Conservation (phyloP, 2,113 vertebrate genomes). For the Forbesichthys agassizii region DNA sequence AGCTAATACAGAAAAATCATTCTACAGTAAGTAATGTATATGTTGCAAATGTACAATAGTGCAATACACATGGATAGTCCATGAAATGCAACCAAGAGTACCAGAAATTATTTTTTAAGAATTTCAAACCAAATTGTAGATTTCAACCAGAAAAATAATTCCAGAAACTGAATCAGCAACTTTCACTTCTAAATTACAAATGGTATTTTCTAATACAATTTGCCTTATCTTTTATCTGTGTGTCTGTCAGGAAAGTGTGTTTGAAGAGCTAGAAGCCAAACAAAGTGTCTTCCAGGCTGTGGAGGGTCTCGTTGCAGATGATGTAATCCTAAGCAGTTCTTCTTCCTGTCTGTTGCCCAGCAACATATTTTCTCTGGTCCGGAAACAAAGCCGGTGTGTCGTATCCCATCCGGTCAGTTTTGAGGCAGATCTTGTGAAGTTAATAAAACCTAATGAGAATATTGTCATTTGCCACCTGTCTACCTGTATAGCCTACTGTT, state of each 20-base stretch:
- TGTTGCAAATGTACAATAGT: too few species aligned
- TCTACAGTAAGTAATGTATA: too few species aligned
- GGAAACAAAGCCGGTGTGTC: constrained; percentile 85
- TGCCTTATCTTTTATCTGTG: background rate
- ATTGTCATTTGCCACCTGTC: too few species aligned
- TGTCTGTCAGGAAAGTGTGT: constrained; percentile 87
- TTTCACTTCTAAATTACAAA: background rate
- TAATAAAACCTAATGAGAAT: too few species aligned
- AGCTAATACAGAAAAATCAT: too few species aligned
- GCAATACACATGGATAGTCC: too few species aligned
- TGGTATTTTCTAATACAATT: background rate
- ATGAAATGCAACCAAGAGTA: too few species aligned
- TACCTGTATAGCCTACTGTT: too few species aligned
- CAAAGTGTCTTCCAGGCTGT: constrained; percentile 85
- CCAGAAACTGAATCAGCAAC: background rate
- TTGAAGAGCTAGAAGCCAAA: constrained; percentile 89
- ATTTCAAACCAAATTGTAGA: too few species aligned
- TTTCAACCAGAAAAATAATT: too few species aligned
- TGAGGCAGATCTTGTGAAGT: background rate
- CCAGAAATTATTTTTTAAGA: too few species aligned
- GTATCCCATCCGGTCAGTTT: constrained; percentile 93
- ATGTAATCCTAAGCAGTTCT: constrained; percentile 89
- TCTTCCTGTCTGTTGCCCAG: constrained; percentile 92
- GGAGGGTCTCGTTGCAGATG: constrained; percentile 78
- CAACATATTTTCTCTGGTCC: constrained; percentile 83